These are phyloP conservation scores for Pachydiplax longipennis DNA, from an alignment of 2,888 invertebrate genomes.

Conservation along the genomic window DNA sequence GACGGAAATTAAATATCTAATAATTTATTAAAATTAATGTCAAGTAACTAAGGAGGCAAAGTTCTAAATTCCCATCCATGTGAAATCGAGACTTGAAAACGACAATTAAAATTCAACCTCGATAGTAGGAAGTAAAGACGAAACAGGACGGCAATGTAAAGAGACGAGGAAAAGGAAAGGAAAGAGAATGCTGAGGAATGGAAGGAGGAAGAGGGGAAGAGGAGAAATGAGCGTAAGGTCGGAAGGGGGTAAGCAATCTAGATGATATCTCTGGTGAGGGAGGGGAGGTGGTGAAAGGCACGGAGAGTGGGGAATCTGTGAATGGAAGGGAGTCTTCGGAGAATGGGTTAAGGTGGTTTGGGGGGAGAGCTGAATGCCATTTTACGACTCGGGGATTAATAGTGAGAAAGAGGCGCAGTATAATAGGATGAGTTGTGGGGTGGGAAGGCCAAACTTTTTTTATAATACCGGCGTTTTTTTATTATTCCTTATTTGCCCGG, in stretches of 20 bases:
- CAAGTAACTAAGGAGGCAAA: too few species aligned
- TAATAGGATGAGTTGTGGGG: neutral
- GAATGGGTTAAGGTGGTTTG: neutral
- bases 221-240: slow-evolving; percentile 28
- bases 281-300: slow-evolving; percentile 6
- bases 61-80: too few species aligned
- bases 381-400: slow-evolving; percentile 24
- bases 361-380: neutral
- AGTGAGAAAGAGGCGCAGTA: slow-evolving; percentile 44
- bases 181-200: neutral
- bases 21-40: too few species aligned
- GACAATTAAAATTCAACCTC: too few species aligned
- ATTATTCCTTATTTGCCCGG: slow-evolving; percentile 24
- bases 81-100: too few species aligned
- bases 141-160: too few species aligned
- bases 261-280: neutral
- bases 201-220: neutral
- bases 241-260: slow-evolving; percentile 8
- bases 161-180: neutral
- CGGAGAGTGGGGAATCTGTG: neutral
- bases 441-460: neutral
- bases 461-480: neutral
- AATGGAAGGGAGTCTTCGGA: neutral
- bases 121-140: too few species aligned
- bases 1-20: too few species aligned